A percentile compares a stretch with the other conserved stretches of the same genome.
phyloP scores from a whole-genome alignment of 2,113 vertebrate genomes.

The Antidorcas marsupialis region DNA sequence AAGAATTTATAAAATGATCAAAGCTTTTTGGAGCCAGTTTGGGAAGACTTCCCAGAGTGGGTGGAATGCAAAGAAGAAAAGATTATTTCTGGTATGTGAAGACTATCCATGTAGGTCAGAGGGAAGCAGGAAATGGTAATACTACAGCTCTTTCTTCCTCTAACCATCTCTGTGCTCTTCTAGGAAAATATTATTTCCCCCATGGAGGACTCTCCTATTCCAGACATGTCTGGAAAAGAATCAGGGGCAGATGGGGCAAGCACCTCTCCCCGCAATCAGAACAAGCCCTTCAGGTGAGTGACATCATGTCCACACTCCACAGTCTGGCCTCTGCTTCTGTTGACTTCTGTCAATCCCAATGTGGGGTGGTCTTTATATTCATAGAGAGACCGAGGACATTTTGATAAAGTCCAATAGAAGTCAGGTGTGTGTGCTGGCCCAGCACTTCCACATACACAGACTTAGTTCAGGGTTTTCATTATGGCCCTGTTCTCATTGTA shows the following conservation, averaged over 20 bases:
- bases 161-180: not conserved
- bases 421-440: not conserved
- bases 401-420: not conserved
- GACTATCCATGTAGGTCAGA: not conserved
- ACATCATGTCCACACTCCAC: not conserved
- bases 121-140: not conserved
- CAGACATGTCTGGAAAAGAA: constrained; percentile 93
- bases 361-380: not conserved
- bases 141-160: rapidly evolving
- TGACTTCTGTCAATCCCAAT: not conserved
- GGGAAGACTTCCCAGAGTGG: not conserved
- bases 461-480: not conserved
- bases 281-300: constrained; percentile 94
- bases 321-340: not conserved
- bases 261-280: constrained; percentile 96
- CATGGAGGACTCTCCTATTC: constrained; percentile 97
- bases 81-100: not conserved
- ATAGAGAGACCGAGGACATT: not conserved
- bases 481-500: not conserved
- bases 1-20: not conserved
- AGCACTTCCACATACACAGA: not conserved
- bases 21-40: not conserved
- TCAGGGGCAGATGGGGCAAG: constrained; percentile 89
- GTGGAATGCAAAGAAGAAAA: not conserved
- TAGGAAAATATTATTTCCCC: constrained; percentile 99